Evolutionary conservation across 2,113 vertebrate species (phyloP).

Genomic region (Centropus unirufus): DNA sequence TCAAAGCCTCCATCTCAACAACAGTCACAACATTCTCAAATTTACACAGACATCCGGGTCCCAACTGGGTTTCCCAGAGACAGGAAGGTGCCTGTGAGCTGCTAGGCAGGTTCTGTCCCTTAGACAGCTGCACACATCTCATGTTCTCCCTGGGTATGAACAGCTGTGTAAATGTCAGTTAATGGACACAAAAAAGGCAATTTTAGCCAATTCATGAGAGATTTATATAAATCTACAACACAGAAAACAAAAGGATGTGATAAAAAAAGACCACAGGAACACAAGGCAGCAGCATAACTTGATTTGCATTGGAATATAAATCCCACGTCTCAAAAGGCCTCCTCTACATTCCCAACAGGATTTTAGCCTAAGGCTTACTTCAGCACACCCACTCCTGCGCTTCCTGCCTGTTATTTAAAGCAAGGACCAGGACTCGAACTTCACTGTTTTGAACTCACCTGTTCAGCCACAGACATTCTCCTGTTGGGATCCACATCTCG

Average conservation of each 20-base stretch:
- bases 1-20: background rate
- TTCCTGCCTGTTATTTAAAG: background rate
- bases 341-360: background rate
- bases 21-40: background rate
- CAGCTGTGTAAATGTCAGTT: background rate
- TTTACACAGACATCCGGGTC: background rate
- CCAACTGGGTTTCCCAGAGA: background rate
- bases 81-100: background rate
- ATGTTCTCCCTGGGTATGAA: background rate
- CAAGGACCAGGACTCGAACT: background rate
- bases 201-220: background rate
- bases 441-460: slow-evolving; percentile 78
- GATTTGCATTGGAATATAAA: background rate
- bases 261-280: background rate
- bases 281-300: background rate
- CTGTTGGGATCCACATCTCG: slow-evolving; percentile 95
- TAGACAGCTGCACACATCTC: background rate
- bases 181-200: background rate
- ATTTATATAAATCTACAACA: background rate
- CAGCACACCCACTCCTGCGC: rapidly evolving
- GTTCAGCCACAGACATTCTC: slow-evolving; percentile 98
- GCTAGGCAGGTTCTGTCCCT: background rate
- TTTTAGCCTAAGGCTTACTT: background rate
- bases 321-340: background rate
- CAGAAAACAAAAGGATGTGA: background rate